phyloP scores from a whole-genome alignment of 1,140 invertebrate species.

The Parapsyche elsis region DNA sequence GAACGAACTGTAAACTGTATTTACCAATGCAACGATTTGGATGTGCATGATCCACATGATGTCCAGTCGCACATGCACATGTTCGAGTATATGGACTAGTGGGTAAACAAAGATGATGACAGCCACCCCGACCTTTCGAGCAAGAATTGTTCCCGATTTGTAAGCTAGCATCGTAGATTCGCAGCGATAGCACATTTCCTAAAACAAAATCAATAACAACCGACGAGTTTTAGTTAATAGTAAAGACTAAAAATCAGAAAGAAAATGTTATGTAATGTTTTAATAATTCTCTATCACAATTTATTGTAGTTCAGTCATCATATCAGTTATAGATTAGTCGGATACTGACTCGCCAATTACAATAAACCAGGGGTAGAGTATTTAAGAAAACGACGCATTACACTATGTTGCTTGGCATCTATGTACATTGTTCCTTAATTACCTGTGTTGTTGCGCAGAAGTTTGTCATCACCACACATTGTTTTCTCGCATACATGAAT shows the following conservation, averaged over 20 bases:
- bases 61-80: constrained; percentile 84
- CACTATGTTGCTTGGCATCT: neutral
- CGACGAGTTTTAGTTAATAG: neutral
- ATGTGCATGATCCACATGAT: constrained; percentile 66
- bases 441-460: constrained; percentile 70
- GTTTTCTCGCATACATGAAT: constrained; percentile 71
- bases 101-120: constrained; percentile 85
- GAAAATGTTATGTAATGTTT: too few relatives aligned
- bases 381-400: neutral
- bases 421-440: constrained; percentile 35
- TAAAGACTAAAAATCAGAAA: neutral
- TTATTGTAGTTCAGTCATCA: too few relatives aligned
- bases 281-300: too few relatives aligned
- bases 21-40: constrained; percentile 65
- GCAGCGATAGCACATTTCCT: constrained; percentile 73
- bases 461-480: constrained; percentile 58
- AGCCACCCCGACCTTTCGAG: constrained; percentile 71
- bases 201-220: constrained; percentile 37
- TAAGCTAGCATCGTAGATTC: constrained; percentile 76
- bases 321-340: too few relatives aligned
- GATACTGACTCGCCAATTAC: too few relatives aligned
- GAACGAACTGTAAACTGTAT: neutral
- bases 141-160: constrained; percentile 71
- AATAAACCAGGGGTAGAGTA: too few relatives aligned
- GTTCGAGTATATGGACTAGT: constrained; percentile 66